Percentiles rank a stretch among this genome's conserved stretches.
Evolutionary conservation across 2,888 invertebrate species (phyloP).

Genomic region (Auanema freiburgensis): DNA sequence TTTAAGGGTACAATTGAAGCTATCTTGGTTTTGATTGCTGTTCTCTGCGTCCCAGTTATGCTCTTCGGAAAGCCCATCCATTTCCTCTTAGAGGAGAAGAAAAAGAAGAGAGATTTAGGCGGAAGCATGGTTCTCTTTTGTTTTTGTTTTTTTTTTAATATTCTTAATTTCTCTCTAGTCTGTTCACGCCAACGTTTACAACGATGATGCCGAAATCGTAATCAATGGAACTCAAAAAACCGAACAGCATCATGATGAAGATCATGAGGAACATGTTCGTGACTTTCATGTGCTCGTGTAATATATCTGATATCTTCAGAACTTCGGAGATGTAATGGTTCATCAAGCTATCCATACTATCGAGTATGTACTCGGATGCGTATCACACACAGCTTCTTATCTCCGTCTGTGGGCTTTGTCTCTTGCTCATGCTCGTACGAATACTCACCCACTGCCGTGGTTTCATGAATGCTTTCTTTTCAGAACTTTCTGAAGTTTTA

Average conservation of each 20-base stretch:
- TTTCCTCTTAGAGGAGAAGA: slow-evolving; percentile 55
- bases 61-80: slow-evolving; percentile 63
- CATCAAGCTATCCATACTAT: slow-evolving; percentile 72
- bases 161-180: slow-evolving; percentile 37
- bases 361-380: slow-evolving; percentile 95
- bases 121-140: slow-evolving; percentile 56
- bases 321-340: slow-evolving; percentile 84
- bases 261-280: slow-evolving; percentile 30
- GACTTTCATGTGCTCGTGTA: neutral
- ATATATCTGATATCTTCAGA: slow-evolving; percentile 20
- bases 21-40: slow-evolving; percentile 65
- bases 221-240: slow-evolving; percentile 50
- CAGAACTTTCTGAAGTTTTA: slow-evolving; percentile 62
- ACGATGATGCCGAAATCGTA: slow-evolving; percentile 60
- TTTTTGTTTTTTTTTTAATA: too few species aligned
- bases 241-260: slow-evolving; percentile 22
- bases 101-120: slow-evolving; percentile 49
- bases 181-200: slow-evolving; percentile 58
- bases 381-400: slow-evolving; percentile 87
- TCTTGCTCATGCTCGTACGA: slow-evolving; percentile 59
- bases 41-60: slow-evolving; percentile 63
- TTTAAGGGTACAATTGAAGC: slow-evolving; percentile 61
- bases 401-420: slow-evolving; percentile 63
- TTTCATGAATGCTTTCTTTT: slow-evolving; percentile 6
- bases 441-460: neutral